phyloP scores from a whole-genome alignment of 2,113 vertebrate genomes.

The Orthonyx spaldingii region DNA sequence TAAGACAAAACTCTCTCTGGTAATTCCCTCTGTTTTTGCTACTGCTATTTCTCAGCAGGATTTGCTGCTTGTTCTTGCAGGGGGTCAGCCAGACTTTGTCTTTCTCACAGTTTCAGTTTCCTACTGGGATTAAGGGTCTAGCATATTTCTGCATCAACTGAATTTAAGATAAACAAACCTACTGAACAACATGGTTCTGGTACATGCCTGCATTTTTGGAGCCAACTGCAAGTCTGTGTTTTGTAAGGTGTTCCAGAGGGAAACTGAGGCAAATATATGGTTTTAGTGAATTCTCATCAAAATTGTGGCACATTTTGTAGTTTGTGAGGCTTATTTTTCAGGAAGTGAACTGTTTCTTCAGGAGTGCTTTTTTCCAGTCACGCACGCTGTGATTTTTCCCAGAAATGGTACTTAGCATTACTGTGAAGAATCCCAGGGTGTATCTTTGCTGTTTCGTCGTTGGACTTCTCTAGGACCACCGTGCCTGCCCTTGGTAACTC shows the following conservation, averaged over 20 bases:
- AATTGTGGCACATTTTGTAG: neutral
- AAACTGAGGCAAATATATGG: neutral
- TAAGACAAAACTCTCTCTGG: conserved; percentile 57
- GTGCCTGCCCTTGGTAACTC: too few relatives aligned
- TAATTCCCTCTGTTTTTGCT: conserved; percentile 61
- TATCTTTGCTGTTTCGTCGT: too few relatives aligned
- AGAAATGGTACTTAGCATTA: neutral
- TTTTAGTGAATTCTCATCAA: neutral
- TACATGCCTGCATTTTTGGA: neutral
- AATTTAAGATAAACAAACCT: conserved; percentile 73
- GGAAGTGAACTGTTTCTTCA: neutral
- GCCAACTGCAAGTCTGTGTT: neutral
- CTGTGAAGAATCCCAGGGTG: neutral
- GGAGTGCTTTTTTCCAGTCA: neutral
- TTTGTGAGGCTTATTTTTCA: neutral
- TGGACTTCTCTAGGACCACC: too few relatives aligned
- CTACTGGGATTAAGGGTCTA: conserved; percentile 69
- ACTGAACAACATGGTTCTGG: conserved; percentile 19
- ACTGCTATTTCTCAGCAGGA: conserved; percentile 70
- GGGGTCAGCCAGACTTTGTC: conserved; percentile 76
- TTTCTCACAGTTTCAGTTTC: conserved; percentile 76
- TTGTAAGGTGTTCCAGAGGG: neutral
- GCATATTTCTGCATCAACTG: conserved; percentile 65
- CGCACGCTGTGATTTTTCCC: neutral
- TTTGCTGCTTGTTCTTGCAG: conserved; percentile 64